phyloP scores from a whole-genome alignment of 2,113 vertebrate species.

The Caretta caretta region DNA sequence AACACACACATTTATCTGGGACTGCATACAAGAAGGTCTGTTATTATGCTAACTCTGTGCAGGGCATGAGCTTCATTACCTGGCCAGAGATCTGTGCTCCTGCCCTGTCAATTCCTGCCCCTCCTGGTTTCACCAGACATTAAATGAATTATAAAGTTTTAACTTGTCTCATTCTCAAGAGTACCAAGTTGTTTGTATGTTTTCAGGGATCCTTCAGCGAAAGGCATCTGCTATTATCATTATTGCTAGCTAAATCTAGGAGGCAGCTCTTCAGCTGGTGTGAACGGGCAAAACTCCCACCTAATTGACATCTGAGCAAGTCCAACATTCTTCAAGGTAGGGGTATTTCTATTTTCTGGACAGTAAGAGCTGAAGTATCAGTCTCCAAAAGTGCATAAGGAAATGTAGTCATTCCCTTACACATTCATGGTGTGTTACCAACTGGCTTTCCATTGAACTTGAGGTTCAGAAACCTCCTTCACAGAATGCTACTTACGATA shows the following conservation, averaged over 20 bases:
- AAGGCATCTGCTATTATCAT: neutral
- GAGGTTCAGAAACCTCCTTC: neutral
- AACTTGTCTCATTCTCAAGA: neutral
- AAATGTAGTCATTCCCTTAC: accelerated
- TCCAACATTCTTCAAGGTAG: neutral
- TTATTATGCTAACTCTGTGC: neutral
- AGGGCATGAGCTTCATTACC: neutral
- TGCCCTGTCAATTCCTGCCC: neutral
- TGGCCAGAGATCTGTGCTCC: neutral
- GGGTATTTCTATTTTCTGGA: accelerated
- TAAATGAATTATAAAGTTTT: neutral
- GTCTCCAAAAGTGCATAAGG: accelerated
- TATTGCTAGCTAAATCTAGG: neutral
- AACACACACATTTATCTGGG: neutral
- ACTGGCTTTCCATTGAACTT: accelerated
- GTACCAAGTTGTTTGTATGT: neutral
- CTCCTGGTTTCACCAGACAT: accelerated
- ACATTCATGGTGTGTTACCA: neutral
- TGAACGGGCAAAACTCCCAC: neutral
- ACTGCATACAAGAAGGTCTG: neutral
- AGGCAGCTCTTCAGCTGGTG: neutral
- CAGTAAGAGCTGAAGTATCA: accelerated
- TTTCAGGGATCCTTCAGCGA: neutral
- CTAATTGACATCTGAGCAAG: neutral
- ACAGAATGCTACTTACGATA: neutral